phyloP scores from a whole-genome alignment of 2,888 invertebrate genomes.

The Timandra comae region DNA sequence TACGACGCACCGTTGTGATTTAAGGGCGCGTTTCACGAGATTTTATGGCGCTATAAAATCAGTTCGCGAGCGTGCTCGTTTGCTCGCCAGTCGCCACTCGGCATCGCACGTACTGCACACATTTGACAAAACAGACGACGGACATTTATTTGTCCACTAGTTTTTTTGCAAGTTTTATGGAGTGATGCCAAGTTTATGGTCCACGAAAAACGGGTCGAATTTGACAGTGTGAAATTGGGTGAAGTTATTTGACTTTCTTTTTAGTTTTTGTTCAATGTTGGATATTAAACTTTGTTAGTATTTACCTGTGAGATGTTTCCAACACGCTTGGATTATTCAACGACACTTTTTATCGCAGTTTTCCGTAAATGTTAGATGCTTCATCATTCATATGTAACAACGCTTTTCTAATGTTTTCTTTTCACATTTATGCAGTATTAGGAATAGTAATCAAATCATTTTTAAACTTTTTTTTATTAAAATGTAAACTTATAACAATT shows the following conservation, averaged over 20 bases:
- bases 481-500: no score
- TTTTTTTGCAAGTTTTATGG: slow-evolving; percentile 71
- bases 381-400: no score
- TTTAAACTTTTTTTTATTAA: no score
- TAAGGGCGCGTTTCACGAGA: slow-evolving; percentile 74
- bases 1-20: slow-evolving; percentile 72
- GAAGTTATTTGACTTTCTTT: slow-evolving; percentile 37
- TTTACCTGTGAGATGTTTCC: no score
- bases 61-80: slow-evolving; percentile 51
- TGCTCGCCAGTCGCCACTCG: slow-evolving; percentile 25
- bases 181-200: slow-evolving; percentile 70
- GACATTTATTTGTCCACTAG: slow-evolving; percentile 71
- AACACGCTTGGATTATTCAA: no score
- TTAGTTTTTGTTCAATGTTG: no score
- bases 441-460: no score
- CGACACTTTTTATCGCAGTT: no score
- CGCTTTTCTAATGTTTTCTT: no score
- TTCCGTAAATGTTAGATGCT: no score
- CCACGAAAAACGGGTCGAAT: slow-evolving; percentile 49
- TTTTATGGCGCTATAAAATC: slow-evolving; percentile 76
- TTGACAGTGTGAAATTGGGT: slow-evolving; percentile 56
- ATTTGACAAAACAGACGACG: slow-evolving; percentile 75
- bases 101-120: slow-evolving; percentile 67
- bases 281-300: no score
- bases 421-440: no score